Percentiles rank a stretch among this genome's conserved stretches.
phyloP scores from a whole-genome alignment of 2,113 vertebrate genomes.

The Neogale vison region DNA sequence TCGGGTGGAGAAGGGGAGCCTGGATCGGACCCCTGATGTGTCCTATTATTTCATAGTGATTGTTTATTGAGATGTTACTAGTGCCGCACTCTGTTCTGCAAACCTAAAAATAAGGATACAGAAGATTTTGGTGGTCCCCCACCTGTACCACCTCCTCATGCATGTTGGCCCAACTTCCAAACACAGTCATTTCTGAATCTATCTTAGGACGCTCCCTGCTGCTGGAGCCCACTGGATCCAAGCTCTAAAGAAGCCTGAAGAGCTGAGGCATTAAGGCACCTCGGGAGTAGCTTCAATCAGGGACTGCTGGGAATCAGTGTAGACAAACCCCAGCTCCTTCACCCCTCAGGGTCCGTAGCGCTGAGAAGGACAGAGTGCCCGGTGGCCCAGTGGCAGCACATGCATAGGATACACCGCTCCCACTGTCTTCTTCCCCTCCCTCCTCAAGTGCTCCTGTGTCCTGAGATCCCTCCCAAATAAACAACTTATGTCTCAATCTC shows the following conservation, averaged over 20 bases:
- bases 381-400: neutral
- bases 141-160: rapidly evolving
- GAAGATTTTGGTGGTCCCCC: neutral
- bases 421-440: neutral
- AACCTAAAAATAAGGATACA: neutral
- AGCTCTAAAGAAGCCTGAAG: neutral
- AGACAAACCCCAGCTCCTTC: neutral
- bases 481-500: neutral
- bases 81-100: neutral
- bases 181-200: neutral
- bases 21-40: too few species aligned
- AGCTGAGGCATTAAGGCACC: neutral
- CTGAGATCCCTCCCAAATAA: neutral
- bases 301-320: neutral
- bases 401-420: neutral
- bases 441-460: neutral
- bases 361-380: neutral
- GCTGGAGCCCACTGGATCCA: neutral
- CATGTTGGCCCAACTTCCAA: neutral
- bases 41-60: neutral
- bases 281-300: too few species aligned
- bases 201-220: neutral
- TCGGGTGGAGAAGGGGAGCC: too few species aligned
- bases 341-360: too few species aligned
- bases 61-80: neutral